Percentiles rank a stretch among this genome's conserved stretches.
Conservation (phyloP, 2,888 invertebrate genomes). For the Trimorus sp. region DNA sequence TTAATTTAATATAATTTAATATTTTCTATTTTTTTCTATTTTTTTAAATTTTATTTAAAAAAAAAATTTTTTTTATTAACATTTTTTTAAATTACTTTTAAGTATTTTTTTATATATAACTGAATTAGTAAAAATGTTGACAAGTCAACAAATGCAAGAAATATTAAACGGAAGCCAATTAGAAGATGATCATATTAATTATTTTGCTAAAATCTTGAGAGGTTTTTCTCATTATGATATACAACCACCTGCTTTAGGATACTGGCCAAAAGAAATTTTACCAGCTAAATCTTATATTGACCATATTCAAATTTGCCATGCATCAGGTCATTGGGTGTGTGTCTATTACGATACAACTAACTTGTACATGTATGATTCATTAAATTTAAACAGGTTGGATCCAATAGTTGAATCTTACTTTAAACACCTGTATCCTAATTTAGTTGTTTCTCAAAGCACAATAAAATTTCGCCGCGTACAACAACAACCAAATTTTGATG, state of each 20-base stretch:
- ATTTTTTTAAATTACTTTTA: no score
- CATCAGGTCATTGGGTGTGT: constrained; percentile 4
- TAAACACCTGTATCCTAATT: constrained; percentile 9
- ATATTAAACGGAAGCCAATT: no score
- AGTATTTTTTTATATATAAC: no score
- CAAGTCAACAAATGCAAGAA: no score
- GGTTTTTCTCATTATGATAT: constrained; percentile 17
- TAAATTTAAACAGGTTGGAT: not conserved
- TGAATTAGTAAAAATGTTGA: no score
- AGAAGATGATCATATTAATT: constrained; percentile 5
- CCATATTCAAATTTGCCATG: constrained; percentile 6
- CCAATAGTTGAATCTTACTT: not conserved
- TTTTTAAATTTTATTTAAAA: no score
- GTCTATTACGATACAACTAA: no score
- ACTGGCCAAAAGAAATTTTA: not conserved
- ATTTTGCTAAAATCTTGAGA: constrained; percentile 2
- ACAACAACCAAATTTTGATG: no score
- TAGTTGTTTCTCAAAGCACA: not conserved
- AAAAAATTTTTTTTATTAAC: no score
- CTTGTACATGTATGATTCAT: no score
- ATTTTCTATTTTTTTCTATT: no score
- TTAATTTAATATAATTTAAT: no score
- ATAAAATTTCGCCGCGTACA: not conserved
- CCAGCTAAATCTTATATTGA: constrained; percentile 3
- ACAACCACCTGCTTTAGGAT: constrained; percentile 11